Conservation (phyloP, 2,888 invertebrate species). For the Calameuta pallipes region DNA sequence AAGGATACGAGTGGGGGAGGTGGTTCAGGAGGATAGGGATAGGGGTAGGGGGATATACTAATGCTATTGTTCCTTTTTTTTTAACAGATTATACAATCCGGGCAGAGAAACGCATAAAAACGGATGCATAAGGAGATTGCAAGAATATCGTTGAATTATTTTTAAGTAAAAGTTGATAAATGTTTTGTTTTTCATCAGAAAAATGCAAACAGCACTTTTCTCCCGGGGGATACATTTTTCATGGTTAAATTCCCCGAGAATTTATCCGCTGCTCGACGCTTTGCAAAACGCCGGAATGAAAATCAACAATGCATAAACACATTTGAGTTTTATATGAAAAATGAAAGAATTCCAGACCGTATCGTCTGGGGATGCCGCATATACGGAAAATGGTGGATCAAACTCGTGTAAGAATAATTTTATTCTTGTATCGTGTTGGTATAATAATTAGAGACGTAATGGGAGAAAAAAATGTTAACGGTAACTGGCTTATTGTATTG, state of each 20-base stretch:
- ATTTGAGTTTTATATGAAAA: constrained; percentile 1
- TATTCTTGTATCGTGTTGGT: not conserved
- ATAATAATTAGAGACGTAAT: not conserved
- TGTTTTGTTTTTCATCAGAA: constrained; percentile 2
- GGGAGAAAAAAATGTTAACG: not conserved
- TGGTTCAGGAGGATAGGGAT: not conserved
- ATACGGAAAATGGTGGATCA: not conserved
- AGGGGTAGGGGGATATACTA: not conserved
- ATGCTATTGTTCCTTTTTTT: too few species aligned
- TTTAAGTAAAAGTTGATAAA: not conserved
- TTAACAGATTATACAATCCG: not conserved
- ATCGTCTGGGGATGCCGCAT: not conserved
- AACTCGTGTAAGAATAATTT: not conserved
- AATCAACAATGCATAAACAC: constrained; percentile 9
- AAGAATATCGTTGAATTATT: not conserved
- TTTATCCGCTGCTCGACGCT: not conserved
- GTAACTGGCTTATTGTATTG: not conserved
- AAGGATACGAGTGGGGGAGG: not conserved
- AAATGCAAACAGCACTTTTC: not conserved
- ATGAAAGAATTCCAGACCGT: not conserved
- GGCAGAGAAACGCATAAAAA: not conserved
- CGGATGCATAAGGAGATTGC: not conserved
- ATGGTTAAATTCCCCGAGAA: not conserved
- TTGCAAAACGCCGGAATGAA: constrained; percentile 1
- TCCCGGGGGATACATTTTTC: not conserved